Evolutionary conservation across 2,113 vertebrate species (phyloP).

Genomic region (Malaclemys terrapin): DNA sequence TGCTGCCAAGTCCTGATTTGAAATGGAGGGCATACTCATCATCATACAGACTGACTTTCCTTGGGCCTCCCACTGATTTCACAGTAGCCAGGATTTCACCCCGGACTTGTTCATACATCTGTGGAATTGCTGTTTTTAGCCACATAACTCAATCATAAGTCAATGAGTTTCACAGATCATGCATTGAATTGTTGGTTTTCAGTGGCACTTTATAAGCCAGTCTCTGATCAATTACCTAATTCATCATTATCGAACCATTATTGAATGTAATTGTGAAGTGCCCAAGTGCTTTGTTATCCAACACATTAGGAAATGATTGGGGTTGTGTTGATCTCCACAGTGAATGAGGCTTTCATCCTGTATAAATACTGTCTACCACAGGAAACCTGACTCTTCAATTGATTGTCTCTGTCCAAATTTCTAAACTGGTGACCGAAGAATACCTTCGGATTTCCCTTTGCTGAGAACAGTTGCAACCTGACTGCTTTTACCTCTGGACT

Average conservation of each 20-base stretch:
- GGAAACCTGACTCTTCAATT: background rate
- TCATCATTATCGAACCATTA: background rate
- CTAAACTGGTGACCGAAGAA: slow-evolving; percentile 12
- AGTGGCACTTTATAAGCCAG: slow-evolving; percentile 1
- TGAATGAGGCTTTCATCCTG: background rate
- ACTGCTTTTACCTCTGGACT: background rate
- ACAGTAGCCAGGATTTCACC: background rate
- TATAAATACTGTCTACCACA: background rate
- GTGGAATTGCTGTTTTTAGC: background rate
- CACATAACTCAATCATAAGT: background rate
- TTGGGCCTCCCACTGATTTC: background rate
- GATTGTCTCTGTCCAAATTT: background rate
- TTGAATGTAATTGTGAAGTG: slow-evolving; percentile 13
- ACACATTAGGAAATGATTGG: background rate
- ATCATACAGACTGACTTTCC: background rate
- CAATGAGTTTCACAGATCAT: background rate
- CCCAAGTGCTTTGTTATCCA: background rate
- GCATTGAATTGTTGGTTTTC: background rate
- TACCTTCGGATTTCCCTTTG: background rate
- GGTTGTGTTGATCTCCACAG: background rate
- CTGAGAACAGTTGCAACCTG: background rate
- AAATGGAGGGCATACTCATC: background rate
- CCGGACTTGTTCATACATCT: background rate
- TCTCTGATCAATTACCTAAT: background rate
- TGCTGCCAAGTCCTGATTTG: background rate